Percentiles rank a stretch among this genome's conserved stretches.
Evolutionary conservation across 1,140 invertebrate genomes (phyloP).

Genomic region (Pseudomyrmex sp.): DNA sequence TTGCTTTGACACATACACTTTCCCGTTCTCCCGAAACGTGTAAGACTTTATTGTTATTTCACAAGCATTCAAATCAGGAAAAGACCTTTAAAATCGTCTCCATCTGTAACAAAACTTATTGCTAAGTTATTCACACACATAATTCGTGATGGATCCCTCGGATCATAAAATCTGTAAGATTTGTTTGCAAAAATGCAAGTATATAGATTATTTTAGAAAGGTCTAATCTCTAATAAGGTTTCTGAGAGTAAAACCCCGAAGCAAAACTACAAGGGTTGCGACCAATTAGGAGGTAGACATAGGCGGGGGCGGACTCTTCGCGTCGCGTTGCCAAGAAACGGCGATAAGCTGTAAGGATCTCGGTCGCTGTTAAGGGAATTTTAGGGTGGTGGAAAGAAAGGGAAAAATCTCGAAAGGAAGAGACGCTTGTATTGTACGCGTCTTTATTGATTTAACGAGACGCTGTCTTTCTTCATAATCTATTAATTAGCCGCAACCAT

Average conservation of each 20-base stretch:
- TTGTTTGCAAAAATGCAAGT: neutral
- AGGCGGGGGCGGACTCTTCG: constrained; percentile 72
- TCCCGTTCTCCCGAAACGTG: too few relatives aligned
- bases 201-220: neutral
- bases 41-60: too few relatives aligned
- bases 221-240: constrained; percentile 13
- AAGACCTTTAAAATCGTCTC: too few relatives aligned
- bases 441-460: constrained; percentile 76
- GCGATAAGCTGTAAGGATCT: constrained; percentile 72
- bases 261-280: constrained; percentile 70
- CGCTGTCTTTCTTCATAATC: constrained; percentile 68
- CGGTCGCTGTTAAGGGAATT: constrained; percentile 68
- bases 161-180: neutral
- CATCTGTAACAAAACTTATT: too few relatives aligned
- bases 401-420: constrained; percentile 38
- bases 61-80: too few relatives aligned
- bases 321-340: constrained; percentile 78
- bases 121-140: too few relatives aligned
- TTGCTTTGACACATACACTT: too few relatives aligned
- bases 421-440: constrained; percentile 59
- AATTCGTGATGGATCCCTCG: too few relatives aligned
- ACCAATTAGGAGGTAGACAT: constrained; percentile 76
- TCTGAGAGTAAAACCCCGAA: constrained; percentile 55
- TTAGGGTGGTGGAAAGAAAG: constrained; percentile 61
- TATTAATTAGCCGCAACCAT: constrained; percentile 70